Evolutionary conservation across 1,140 invertebrate genomes (phyloP).

Genomic region (Drosophila aff.): DNA sequence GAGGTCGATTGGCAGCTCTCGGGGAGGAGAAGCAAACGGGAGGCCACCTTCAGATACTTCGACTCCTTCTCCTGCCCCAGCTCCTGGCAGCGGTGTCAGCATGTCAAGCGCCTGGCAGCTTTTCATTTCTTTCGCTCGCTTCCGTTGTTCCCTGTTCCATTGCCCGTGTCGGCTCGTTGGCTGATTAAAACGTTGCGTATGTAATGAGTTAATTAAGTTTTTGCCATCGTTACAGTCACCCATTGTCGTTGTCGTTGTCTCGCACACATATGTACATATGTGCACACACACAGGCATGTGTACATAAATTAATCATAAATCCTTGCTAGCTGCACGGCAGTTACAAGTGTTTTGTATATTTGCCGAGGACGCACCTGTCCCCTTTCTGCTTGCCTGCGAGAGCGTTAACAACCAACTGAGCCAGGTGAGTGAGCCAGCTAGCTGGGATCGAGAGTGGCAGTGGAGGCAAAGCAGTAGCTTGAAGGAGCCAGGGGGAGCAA

Average conservation of each 20-base stretch:
- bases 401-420: constrained; percentile 47
- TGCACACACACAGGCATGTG: constrained; percentile 41
- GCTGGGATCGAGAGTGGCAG: constrained; percentile 17
- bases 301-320: constrained; percentile 82
- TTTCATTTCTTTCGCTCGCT: constrained; percentile 50
- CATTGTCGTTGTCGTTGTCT: constrained; percentile 23
- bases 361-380: constrained; percentile 63
- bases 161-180: constrained; percentile 67
- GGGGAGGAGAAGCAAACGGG: neutral
- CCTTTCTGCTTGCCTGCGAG: constrained; percentile 15
- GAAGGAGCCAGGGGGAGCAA: constrained; percentile 2
- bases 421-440: constrained; percentile 22
- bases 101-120: constrained; percentile 46
- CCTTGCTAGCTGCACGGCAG: constrained; percentile 51
- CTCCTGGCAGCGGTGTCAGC: constrained; percentile 42
- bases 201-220: constrained; percentile 85
- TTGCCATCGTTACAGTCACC: constrained; percentile 57
- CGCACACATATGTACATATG: neutral
- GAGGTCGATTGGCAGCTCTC: constrained; percentile 47
- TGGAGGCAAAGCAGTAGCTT: neutral
- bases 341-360: constrained; percentile 82
- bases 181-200: constrained; percentile 81
- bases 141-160: constrained; percentile 21
- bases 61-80: neutral
- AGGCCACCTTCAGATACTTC: neutral